Conservation (phyloP, 2,888 invertebrate genomes). For the Teleogryllus oceanicus region DNA sequence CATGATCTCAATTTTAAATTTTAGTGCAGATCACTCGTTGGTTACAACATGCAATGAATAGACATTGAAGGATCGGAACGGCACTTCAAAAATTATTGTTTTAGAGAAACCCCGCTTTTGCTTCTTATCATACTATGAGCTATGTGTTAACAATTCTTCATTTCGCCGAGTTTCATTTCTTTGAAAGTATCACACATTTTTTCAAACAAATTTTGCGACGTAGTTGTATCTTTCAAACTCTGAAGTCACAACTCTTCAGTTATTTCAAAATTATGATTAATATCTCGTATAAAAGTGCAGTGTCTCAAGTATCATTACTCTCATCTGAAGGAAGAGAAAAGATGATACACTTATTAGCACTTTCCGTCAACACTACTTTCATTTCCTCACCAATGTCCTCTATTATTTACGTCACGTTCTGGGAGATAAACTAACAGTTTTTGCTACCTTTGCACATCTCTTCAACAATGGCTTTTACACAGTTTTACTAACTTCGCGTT, state of each 20-base stretch:
- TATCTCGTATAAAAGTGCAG: not conserved
- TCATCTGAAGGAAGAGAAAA: not conserved
- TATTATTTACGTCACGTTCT: constrained; percentile 18
- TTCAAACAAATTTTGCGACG: too few relatives aligned
- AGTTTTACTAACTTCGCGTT: too few relatives aligned
- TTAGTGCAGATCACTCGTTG: too few relatives aligned
- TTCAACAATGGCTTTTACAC: not conserved
- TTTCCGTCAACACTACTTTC: not conserved
- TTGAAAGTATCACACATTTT: too few relatives aligned
- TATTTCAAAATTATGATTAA: constrained; percentile 18
- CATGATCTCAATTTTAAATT: too few relatives aligned
- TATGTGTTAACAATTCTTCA: too few relatives aligned
- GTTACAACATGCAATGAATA: too few relatives aligned
- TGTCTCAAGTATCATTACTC: not conserved
- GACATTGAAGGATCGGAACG: too few relatives aligned
- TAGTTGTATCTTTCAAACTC: not conserved
- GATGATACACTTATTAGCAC: not conserved
- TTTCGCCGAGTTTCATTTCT: too few relatives aligned
- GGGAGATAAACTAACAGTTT: not conserved
- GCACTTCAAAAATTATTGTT: too few relatives aligned
- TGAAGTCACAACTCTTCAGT: not conserved
- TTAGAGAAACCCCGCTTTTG: too few relatives aligned
- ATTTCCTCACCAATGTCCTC: not conserved
- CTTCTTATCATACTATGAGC: too few relatives aligned
- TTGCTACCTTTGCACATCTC: not conserved